Percentiles rank a stretch among this genome's conserved stretches.
phyloP scores from a whole-genome alignment of 2,888 invertebrate species.

The Tineola bisselliella region DNA sequence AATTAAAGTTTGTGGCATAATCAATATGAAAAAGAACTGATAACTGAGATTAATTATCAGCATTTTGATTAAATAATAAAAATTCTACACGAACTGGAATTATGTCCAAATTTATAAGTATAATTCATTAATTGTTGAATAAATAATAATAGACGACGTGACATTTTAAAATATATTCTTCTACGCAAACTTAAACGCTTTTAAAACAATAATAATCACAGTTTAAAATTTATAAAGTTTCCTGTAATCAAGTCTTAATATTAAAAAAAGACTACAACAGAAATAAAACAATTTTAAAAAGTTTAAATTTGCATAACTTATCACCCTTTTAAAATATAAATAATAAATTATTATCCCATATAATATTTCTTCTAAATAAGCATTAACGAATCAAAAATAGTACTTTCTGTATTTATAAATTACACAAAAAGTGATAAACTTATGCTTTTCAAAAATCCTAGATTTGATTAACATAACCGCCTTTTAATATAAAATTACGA shows the following conservation, averaged over 20 bases:
- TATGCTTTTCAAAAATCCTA: background rate
- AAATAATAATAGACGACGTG: background rate
- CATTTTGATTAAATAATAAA: background rate
- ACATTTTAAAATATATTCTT: background rate
- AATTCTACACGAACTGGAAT: background rate
- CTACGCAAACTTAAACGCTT: background rate
- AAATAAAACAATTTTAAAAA: background rate
- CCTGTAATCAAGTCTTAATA: background rate
- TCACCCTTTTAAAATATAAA: background rate
- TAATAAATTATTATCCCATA: background rate
- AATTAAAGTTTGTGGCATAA: no score
- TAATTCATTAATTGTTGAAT: background rate
- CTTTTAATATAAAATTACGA: background rate
- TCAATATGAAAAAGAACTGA: no score
- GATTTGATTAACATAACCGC: background rate
- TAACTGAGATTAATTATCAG: no score
- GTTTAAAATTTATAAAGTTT: background rate
- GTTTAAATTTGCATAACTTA: background rate
- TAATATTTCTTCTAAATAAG: background rate
- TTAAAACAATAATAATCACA: background rate
- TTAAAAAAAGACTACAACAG: background rate
- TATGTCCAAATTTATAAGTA: background rate
- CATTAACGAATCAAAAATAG: no score
- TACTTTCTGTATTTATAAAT: background rate
- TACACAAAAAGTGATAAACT: background rate